Base-by-base conservation (phyloP, 1,140 invertebrate genomes). In the Microplitis demolitor region DNA sequence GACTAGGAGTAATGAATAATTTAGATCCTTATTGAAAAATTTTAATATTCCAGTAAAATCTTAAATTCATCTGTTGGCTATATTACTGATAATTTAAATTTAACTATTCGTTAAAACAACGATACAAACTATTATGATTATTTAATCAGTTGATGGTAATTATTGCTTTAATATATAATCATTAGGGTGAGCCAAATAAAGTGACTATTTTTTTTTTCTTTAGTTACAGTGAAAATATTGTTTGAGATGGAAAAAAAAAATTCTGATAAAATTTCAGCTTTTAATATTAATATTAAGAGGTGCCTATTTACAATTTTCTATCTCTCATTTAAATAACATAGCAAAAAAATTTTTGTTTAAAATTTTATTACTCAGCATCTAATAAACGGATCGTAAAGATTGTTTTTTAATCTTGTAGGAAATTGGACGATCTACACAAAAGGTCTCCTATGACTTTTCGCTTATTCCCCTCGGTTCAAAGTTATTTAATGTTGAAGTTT, bases 341-440 rank as follows among this genome's bases (percentile, higher is more conserved):
- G 51, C 11, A 64, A 8, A 39, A 39, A 24, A 60, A 5, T 60
- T 60, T 60, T 60, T 60, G 56, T 60, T 60, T 33, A 60, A 24
- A 60, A 60, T 60, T 31, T 33, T 31, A 60, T 60, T 60, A 33
- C 56, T 4, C 1, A 60, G 4, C 56, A 60, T 16, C 14, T 60
- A 33, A 60, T 60, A 1, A 4, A 60, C 24, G 1, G 24, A 60
- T 60, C 31, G 56, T 31, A 11, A 33, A 60, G 56, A 60, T 16
- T 24, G 0, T 24, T 37, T 24, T 4, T 16, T 54, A 54, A n/a
- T 54, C 4, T 54, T 4, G 0, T 54, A 54, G 51, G 14, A 54
- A 54, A 54, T 54, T 60, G 24, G 56, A 68, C 51, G 66, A 68
- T 68, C 66, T 68, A 68, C 66, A 54, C 53, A 68, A 68, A 68